phyloP scores from a whole-genome alignment of 2,797 vertebrate species.

The Balearica regulorum region DNA sequence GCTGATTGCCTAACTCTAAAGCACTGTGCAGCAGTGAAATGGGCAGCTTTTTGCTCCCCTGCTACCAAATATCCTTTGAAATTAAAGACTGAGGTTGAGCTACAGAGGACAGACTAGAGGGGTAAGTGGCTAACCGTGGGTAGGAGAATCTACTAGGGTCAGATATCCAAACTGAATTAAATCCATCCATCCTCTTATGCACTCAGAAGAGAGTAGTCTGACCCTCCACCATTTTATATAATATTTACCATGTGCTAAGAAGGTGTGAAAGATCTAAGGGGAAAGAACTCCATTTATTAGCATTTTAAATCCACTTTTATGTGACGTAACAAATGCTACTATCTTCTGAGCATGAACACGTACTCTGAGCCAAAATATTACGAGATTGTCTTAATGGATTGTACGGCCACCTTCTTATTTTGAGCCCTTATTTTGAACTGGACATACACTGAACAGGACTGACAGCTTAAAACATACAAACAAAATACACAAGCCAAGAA shows the following conservation, averaged over 20 bases:
- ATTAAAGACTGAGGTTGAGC: slow-evolving; percentile 5
- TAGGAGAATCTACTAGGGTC: neutral
- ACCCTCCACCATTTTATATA: neutral
- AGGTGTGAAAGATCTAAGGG: neutral
- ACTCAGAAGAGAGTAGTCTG: neutral
- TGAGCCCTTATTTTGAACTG: neutral
- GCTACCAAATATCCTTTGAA: neutral
- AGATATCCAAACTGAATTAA: slow-evolving; percentile 24
- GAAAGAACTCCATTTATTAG: slow-evolving; percentile 3
- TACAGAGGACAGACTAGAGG: neutral
- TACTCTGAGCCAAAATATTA: neutral
- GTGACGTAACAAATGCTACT: neutral
- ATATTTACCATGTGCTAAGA: neutral
- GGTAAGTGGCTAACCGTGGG: neutral
- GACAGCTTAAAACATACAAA: neutral
- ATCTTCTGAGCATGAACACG: neutral
- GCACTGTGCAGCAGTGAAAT: neutral
- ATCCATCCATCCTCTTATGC: slow-evolving; percentile 21
- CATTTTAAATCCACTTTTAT: slow-evolving; percentile 29
- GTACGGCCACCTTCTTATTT: neutral
- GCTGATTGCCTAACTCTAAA: slow-evolving; percentile 12
- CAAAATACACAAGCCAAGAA: neutral
- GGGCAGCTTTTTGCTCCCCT: neutral
- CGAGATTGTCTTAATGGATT: neutral
- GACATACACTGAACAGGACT: neutral